Evolutionary conservation across 1,140 invertebrate species (phyloP), one percentile per base, ranked within the genome.

Genomic region (Calephelis virginiensis): DNA sequence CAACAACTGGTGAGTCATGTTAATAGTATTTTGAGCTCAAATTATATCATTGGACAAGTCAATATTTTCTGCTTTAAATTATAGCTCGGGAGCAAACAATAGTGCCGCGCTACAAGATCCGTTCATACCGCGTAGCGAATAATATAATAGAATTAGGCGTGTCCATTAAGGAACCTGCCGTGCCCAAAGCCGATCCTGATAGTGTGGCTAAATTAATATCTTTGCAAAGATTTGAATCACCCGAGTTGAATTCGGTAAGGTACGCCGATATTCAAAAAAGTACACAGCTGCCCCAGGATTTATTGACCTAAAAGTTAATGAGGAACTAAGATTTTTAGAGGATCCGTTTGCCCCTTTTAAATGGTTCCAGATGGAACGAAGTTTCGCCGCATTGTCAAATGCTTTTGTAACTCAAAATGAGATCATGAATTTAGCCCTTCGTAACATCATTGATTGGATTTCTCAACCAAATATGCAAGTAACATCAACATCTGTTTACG

Each of bases 371-470:
- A 68, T 75, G 62, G 72, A 76, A 67, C 70, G 72, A 13, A 70
- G 65, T 28, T 74, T 72, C 46, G 75, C 75, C 11, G 75, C 72
- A 1, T 63, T 77, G 45, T 72, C 72, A 2, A 72, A 72, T 45
- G 68, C 70, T 1, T 28, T 74, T 46, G 37, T 74, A 37, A 62
- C 62, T 13, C 70, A 78, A 68, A 76, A 74, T 53, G 73, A 75
- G 12, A 37, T n/a, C 0, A 38, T 77, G 4, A 71, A n/a, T n/a
- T n/a, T n/a, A 12, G 60, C 61, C 17, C 67, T 74, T 63, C 66
- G 68, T 14, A 14, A 48, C n/a, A 56, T 72, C 7, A 40, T 70
- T 5, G 66, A 72, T 12, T 67, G 65, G 67, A 63, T 63, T 14
- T 59, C 49, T 0, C 43, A 12, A 28, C 9, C 56, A 9, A 10